phyloP scores from a whole-genome alignment of 1,140 invertebrate genomes.

The Pteromalus puparum region DNA sequence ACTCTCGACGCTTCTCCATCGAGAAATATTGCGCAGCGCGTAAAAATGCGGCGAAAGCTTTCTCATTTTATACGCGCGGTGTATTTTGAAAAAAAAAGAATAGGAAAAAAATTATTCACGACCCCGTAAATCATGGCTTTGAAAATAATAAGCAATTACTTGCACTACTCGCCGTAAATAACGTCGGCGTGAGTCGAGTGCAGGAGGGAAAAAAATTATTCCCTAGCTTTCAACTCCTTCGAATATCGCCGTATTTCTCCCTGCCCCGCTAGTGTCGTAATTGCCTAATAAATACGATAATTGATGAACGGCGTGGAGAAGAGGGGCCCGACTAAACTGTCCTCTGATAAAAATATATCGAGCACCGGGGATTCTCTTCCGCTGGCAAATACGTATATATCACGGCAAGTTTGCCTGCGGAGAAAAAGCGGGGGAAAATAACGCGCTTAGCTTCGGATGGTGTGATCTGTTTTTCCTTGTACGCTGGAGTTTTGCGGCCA shows the following conservation, averaged over 20 bases:
- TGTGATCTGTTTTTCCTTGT: neutral
- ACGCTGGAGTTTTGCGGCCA: no score
- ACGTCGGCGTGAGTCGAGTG: neutral
- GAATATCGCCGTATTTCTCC: neutral
- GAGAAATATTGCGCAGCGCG: neutral
- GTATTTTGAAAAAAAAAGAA: neutral
- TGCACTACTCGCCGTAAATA: neutral
- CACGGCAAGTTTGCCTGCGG: neutral
- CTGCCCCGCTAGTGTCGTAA: neutral
- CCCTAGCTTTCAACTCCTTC: neutral
- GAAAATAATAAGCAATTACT: neutral
- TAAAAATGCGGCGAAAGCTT: no score
- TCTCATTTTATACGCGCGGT: no score
- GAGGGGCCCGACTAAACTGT: neutral
- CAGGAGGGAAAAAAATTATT: neutral
- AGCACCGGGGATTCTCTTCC: neutral
- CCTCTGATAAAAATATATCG: slow-evolving; percentile 27
- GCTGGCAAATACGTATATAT: neutral
- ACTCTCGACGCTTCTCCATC: no score
- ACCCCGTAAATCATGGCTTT: neutral
- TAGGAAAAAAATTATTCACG: neutral
- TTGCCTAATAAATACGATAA: slow-evolving; percentile 28
- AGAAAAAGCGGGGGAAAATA: neutral
- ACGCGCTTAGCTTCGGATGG: neutral
- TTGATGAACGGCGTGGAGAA: neutral